Evolutionary conservation across 2,888 invertebrate genomes (phyloP).

Genomic region (Linhomoeus sp.): DNA sequence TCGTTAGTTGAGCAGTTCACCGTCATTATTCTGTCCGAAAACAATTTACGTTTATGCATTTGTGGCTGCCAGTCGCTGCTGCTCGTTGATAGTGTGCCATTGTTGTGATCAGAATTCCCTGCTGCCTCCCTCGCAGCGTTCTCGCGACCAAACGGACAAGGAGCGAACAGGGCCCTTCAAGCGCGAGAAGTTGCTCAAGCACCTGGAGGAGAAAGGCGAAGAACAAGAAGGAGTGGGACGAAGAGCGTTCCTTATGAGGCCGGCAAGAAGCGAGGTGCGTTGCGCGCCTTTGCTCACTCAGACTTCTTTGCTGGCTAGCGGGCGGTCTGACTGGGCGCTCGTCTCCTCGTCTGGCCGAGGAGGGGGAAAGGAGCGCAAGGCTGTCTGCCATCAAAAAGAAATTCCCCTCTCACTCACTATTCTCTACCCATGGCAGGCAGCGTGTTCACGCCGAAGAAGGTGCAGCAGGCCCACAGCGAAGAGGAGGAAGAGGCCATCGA

Average conservation of each 20-base stretch:
- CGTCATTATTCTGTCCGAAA: too few relatives aligned
- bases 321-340: background rate
- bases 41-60: too few relatives aligned
- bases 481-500: constrained; percentile 23
- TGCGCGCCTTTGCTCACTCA: too few relatives aligned
- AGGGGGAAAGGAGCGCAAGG: background rate
- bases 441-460: constrained; percentile 12
- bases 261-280: constrained; percentile 66
- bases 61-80: too few relatives aligned
- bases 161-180: constrained; percentile 72
- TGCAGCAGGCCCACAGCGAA: constrained; percentile 6
- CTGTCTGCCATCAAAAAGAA: background rate
- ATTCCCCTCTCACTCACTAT: too few relatives aligned
- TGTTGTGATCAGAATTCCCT: constrained; percentile 95
- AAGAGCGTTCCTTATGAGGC: constrained; percentile 73
- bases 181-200: constrained; percentile 80
- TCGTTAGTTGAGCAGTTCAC: background rate
- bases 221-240: constrained; percentile 90
- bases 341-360: background rate
- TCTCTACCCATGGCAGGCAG: constrained; percentile 65
- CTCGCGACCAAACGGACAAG: constrained; percentile 86
- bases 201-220: constrained; percentile 93
- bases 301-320: background rate
- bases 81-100: too few relatives aligned
- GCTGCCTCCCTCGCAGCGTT: constrained; percentile 82